phyloP scores from a whole-genome alignment of 2,888 invertebrate genomes.

The Cephonodes hylas region DNA sequence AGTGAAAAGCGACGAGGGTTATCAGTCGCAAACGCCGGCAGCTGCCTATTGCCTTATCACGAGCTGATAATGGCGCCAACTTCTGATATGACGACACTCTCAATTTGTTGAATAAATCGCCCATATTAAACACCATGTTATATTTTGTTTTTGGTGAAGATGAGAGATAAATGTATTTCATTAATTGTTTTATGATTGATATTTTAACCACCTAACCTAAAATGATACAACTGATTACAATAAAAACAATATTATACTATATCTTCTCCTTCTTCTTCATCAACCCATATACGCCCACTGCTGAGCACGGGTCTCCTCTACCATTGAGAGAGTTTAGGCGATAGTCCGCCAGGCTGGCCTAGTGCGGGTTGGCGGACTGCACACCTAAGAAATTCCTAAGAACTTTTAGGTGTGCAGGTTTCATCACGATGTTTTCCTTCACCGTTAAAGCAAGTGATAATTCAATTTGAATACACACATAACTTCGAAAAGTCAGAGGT shows the following conservation, averaged over 20 bases:
- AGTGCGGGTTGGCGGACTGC: too few species aligned
- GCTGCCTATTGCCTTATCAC: constrained; percentile 66
- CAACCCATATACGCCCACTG: too few species aligned
- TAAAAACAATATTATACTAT: neutral
- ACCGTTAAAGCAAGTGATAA: too few species aligned
- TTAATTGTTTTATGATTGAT: neutral
- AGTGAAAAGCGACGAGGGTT: constrained; percentile 58
- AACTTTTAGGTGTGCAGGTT: too few species aligned
- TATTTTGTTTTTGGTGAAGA: neutral
- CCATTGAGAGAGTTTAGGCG: too few species aligned
- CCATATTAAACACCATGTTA: constrained; percentile 15
- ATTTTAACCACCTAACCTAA: neutral
- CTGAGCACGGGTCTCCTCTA: too few species aligned
- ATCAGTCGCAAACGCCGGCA: constrained; percentile 63
- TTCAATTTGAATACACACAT: too few species aligned
- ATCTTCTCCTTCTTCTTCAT: too few species aligned
- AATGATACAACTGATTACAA: neutral
- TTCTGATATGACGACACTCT: constrained; percentile 51
- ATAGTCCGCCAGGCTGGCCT: too few species aligned
- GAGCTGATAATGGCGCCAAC: constrained; percentile 51
- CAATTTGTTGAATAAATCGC: constrained; percentile 42
- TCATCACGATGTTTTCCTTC: too few species aligned
- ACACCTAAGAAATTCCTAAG: too few species aligned
- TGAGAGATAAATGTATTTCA: neutral
- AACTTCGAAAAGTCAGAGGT: too few species aligned